These are phyloP conservation scores for Semaprochilodus insignis DNA, from an alignment of 2,797 vertebrate species.

Conservation along the genomic window DNA sequence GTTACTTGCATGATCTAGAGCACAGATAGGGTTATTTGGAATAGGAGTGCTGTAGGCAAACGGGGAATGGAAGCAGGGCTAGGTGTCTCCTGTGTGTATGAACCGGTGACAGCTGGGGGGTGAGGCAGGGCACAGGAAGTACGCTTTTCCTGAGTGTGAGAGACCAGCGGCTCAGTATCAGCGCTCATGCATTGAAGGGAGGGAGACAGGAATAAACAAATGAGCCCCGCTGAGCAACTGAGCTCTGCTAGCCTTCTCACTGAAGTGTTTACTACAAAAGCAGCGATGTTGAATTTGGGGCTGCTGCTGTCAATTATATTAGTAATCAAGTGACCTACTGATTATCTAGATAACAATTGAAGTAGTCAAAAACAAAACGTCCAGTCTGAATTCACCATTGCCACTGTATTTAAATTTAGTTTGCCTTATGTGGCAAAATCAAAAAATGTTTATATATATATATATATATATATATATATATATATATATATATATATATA, in stretches of 20 bases:
- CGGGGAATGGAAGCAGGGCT: conserved; percentile 4
- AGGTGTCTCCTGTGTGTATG: conserved; percentile 39
- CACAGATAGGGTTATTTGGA: conserved; percentile 5
- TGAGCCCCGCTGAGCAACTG: conserved; percentile 52
- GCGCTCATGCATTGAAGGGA: conserved; percentile 68
- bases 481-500: too few species aligned
- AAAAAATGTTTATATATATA: too few species aligned
- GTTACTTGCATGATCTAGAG: conserved; percentile 8
- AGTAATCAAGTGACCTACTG: not conserved
- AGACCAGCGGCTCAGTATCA: conserved; percentile 72
- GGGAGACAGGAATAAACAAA: conserved; percentile 80
- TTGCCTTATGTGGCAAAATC: too few species aligned
- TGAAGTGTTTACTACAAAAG: conserved; percentile 11
- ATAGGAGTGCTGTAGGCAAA: not conserved
- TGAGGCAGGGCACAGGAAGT: conserved; percentile 78
- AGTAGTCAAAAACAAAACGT: too few species aligned
- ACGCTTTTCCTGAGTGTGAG: conserved; percentile 77
- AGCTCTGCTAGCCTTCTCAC: conserved; percentile 20
- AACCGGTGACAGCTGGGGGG: conserved; percentile 67
- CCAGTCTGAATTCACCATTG: too few species aligned
- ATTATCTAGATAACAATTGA: not conserved
- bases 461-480: too few species aligned
- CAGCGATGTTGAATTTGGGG: not conserved
- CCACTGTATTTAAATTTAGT: too few species aligned
- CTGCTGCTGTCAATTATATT: not conserved